Evolutionary conservation across 2,797 vertebrate genomes (phyloP), one percentile per base, ranked within the genome.

Genomic region (Liparis tanakae): DNA sequence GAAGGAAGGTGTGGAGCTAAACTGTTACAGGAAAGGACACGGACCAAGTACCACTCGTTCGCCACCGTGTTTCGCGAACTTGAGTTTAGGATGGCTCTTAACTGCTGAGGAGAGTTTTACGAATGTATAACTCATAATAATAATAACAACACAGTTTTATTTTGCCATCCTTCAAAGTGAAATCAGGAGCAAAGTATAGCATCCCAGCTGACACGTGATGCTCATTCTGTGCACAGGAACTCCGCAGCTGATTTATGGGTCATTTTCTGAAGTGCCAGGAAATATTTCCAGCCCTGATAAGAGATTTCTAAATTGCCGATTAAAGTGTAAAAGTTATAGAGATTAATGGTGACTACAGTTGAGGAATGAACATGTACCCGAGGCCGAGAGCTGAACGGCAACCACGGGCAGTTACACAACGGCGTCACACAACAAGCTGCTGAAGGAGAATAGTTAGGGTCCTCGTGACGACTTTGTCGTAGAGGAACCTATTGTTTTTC

Each of bases 251-350:
- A 91, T 88, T 88, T 84, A 91, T 80, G 71, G 56, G 1, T 36
- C 55, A 44, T 46, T 56, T 72, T 64, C 64, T 44, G 30, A 65
- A 46, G 72, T 72, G 74, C 61, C 85, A 83, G 82, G 81, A 81
- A 87, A 85, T 63, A 74, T 84, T 89, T 86, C 30, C 78, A 70
- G 74, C 5, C 72, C 76, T 82, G 88, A 89, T 89, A 85, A 67
- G 48, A 81, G 44, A 53, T 4, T 78, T 76, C 68, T 51, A 44
- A 78, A 83, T 46, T 57, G 36, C 55, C 14, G 79, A 85, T 84
- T 69, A 75, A 75, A 81, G 65, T 62, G 78, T 77, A 63, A 82
- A 53, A n/a, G 44, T 72, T 64, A 18, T 34, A 53, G 68, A 89
- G 86, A 91, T 87, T 84, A 84, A 87, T 70, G 76, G 61, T 1